Conservation (phyloP, 1,140 invertebrate species). For the Gryllus bimaculatus region DNA sequence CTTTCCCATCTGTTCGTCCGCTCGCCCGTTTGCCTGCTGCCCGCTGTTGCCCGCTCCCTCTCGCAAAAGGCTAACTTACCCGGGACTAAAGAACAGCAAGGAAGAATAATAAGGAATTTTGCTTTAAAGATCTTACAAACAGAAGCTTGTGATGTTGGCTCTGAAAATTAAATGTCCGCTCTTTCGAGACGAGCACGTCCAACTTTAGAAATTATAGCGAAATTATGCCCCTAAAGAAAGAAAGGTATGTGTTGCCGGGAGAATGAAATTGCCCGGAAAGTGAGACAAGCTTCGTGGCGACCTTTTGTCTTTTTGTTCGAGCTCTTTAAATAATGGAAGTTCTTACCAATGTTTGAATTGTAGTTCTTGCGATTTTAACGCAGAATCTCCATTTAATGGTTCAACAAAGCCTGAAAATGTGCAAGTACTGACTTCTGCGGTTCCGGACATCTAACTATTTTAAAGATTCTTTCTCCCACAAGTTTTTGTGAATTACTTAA, state of each 20-base stretch:
- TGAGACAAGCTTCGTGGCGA: neutral
- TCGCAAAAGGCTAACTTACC: neutral
- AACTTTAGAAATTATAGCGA: neutral
- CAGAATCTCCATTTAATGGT: too few species aligned
- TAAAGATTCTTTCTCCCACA: too few species aligned
- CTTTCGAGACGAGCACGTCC: neutral
- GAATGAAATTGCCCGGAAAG: neutral
- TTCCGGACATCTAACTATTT: too few species aligned
- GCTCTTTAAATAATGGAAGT: too few species aligned
- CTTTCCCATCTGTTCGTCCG: neutral
- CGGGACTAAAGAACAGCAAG: neutral
- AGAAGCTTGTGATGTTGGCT: neutral
- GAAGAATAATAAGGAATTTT: conserved; percentile 6
- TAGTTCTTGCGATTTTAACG: too few species aligned
- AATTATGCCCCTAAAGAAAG: neutral
- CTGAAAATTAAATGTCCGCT: neutral
- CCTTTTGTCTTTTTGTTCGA: too few species aligned
- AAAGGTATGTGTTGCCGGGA: neutral
- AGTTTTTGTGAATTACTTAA: too few species aligned
- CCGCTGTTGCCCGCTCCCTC: too few species aligned
- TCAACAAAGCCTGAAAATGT: too few species aligned
- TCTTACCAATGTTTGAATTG: too few species aligned
- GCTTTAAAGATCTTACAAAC: conserved; percentile 1
- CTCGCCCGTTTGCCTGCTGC: neutral
- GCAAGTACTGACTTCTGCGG: too few species aligned